Conservation (phyloP, 2,113 vertebrate genomes). For the Ptychochromis oligacanthus region DNA sequence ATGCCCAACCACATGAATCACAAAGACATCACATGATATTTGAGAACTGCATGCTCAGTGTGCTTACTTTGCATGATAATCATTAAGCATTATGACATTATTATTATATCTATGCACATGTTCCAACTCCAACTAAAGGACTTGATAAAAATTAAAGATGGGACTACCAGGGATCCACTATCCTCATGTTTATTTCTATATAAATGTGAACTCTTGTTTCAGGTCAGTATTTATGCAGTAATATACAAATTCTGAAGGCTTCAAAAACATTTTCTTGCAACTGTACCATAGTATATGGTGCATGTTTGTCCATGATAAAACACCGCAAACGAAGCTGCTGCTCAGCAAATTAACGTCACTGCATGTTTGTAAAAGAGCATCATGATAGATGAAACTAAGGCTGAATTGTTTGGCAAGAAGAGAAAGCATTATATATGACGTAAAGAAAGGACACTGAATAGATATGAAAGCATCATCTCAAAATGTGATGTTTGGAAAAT, state of each 20-base stretch:
- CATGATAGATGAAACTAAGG: too few species aligned
- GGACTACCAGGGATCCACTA: not conserved
- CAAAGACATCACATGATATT: constrained; percentile 21
- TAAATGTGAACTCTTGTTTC: not conserved
- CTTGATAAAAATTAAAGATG: not conserved
- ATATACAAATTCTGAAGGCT: not conserved
- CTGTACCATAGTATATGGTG: too few species aligned
- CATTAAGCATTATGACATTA: too few species aligned
- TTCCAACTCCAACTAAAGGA: not conserved
- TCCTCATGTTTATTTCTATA: not conserved
- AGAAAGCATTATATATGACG: too few species aligned
- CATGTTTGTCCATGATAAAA: too few species aligned
- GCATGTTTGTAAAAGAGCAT: too few species aligned
- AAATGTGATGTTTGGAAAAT: not conserved
- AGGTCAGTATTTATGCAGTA: not conserved
- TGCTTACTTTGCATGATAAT: not conserved
- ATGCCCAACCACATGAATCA: constrained; percentile 7
- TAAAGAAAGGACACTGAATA: too few species aligned
- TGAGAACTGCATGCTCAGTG: not conserved
- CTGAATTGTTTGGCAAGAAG: too few species aligned
- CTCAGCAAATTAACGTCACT: too few species aligned
- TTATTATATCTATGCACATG: not conserved
- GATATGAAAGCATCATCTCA: too few species aligned
- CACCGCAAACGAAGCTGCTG: too few species aligned
- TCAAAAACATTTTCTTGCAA: too few species aligned